Percentiles rank a stretch among this genome's conserved stretches.
Evolutionary conservation across 1,140 invertebrate species (phyloP).

Genomic region (Teleopsis dalmanni): DNA sequence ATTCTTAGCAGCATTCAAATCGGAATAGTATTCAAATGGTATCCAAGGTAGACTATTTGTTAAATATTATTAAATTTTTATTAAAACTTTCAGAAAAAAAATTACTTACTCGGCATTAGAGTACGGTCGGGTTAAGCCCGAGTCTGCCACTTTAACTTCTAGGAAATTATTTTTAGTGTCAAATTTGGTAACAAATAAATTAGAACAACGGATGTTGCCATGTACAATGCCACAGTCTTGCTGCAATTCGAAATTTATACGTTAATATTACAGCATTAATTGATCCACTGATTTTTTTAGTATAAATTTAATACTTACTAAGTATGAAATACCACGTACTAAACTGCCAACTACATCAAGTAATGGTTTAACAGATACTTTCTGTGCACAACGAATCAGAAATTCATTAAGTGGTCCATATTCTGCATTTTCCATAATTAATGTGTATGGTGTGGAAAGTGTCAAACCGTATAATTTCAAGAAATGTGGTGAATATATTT

Average conservation of each 20-base stretch:
- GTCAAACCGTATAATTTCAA: slow-evolving; percentile 71
- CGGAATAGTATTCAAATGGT: slow-evolving; percentile 67
- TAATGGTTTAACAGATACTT: slow-evolving; percentile 61
- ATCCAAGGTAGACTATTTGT: slow-evolving; percentile 72
- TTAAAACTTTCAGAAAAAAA: slow-evolving; percentile 8
- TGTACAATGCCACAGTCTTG: slow-evolving; percentile 72
- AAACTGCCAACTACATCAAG: slow-evolving; percentile 69
- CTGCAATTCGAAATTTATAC: slow-evolving; percentile 41
- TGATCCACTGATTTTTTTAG: background rate
- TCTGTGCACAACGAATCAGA: slow-evolving; percentile 47
- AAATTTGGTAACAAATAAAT: slow-evolving; percentile 60
- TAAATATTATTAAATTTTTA: background rate
- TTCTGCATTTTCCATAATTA: slow-evolving; percentile 72
- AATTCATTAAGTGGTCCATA: slow-evolving; percentile 71
- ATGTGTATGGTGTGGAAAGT: slow-evolving; percentile 62
- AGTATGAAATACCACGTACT: slow-evolving; percentile 59
- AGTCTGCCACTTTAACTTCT: slow-evolving; percentile 71
- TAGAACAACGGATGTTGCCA: slow-evolving; percentile 78
- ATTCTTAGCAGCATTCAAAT: slow-evolving; percentile 56
- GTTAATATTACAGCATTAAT: background rate
- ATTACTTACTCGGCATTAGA: slow-evolving; percentile 57
- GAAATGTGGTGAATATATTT: slow-evolving; percentile 63
- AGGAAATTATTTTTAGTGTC: slow-evolving; percentile 59
- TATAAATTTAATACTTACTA: slow-evolving; percentile 16
- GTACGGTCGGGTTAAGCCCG: slow-evolving; percentile 54